Conservation (phyloP, 1,140 invertebrate species). For the Drosophila dunni region DNA sequence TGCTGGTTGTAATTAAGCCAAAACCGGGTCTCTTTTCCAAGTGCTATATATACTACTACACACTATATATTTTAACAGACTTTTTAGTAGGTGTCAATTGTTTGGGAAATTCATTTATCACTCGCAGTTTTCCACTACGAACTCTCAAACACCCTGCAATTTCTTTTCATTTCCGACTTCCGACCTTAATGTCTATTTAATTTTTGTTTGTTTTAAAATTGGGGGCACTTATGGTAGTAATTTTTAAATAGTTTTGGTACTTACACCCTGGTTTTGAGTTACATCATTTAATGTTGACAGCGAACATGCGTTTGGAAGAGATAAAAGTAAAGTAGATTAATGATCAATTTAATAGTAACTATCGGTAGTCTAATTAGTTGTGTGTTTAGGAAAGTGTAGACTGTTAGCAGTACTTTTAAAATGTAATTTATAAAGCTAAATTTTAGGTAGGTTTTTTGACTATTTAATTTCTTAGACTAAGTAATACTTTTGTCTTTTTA, state of each 20-base stretch:
- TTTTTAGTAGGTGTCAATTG: conserved; percentile 56
- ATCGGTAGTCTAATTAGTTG: neutral
- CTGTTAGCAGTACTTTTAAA: no score
- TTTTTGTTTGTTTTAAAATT: conserved; percentile 70
- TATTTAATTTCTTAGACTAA: no score
- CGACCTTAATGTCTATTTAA: conserved; percentile 67
- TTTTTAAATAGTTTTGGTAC: conserved; percentile 40
- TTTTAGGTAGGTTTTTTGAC: no score
- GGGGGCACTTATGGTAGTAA: conserved; percentile 20
- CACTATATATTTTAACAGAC: conserved; percentile 8
- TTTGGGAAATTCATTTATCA: conserved; percentile 69
- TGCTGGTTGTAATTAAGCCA: conserved; percentile 75
- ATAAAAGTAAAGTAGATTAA: neutral
- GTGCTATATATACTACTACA: neutral
- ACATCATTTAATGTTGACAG: conserved; percentile 25
- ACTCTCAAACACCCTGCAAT: conserved; percentile 9
- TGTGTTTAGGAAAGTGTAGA: no score
- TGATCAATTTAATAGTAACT: neutral
- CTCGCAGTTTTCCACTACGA: neutral
- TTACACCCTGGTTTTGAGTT: conserved; percentile 64
- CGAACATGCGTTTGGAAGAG: neutral
- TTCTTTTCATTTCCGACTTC: conserved; percentile 19
- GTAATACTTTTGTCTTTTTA: no score
- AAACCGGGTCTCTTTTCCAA: no score
- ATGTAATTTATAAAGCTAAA: no score